A percentile compares a stretch with the other conserved stretches of the same genome.
These are phyloP conservation scores for Falco berigora DNA, from an alignment of 2,797 vertebrate species.

Conservation along the genomic window DNA sequence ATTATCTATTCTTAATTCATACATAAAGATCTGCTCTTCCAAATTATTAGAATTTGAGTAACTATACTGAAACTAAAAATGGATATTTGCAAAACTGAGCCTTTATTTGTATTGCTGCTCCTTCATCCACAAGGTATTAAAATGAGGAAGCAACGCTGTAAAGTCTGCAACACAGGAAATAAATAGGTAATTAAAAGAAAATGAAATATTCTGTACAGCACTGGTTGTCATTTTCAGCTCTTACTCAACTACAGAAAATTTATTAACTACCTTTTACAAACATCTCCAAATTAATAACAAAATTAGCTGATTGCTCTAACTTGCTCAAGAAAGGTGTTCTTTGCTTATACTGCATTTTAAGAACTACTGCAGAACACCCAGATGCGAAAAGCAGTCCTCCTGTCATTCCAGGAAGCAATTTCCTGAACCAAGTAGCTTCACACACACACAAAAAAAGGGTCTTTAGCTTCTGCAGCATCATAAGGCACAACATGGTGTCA, in stretches of 20 bases:
- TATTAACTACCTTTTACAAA: background rate
- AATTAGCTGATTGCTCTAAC: background rate
- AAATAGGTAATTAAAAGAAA: background rate
- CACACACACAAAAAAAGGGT: too few relatives aligned
- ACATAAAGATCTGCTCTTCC: background rate
- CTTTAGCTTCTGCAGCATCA: background rate
- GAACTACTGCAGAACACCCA: background rate
- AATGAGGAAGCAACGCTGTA: background rate
- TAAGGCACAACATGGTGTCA: accelerated
- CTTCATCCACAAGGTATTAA: background rate
- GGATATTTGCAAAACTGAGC: background rate
- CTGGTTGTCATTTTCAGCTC: background rate
- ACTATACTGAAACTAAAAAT: background rate
- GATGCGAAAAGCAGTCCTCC: background rate
- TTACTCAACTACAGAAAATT: background rate
- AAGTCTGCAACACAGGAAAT: background rate
- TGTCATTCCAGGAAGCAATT: background rate
- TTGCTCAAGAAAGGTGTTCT: background rate
- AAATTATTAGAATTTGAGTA: background rate
- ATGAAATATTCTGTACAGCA: background rate
- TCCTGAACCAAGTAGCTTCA: background rate
- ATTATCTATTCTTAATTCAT: background rate
- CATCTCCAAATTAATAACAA: background rate
- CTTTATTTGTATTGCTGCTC: background rate
- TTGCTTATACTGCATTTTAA: background rate